Base-by-base conservation (phyloP, 2,797 vertebrate genomes). In the Periparus ater region DNA sequence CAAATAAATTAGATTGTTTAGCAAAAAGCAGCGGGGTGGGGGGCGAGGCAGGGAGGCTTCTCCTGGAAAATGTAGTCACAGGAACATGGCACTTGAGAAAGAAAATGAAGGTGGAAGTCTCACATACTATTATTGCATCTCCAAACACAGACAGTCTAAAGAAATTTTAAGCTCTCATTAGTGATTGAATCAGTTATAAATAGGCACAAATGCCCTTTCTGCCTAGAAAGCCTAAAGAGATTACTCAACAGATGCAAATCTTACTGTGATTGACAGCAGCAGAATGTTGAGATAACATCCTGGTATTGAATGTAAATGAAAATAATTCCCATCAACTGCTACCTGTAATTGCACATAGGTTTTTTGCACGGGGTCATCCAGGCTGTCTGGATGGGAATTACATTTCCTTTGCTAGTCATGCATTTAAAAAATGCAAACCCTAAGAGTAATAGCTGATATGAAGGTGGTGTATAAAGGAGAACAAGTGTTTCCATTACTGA, bases 121-220 rank as follows among this genome's bases (percentile, higher is more conserved):
- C 21, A 19, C 7, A 1, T 76, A 27, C 22, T 65, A 25, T 72
- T 44, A 62, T 50, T 58, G 20, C 63, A n/a, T 88, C 62, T 89
- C 76, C 82, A 66, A 72, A 72, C 13, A 23, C n/a, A 65, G 44
- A 13, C 50, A 65, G 22, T 67, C 58, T 42, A 79, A 79, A 80
- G 48, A 78, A 68, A 88, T 80, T 76, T 94, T 93, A 93, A 95
- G 60, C 83, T 80, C 53, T 84, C 44, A 21, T 92, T 93, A 66
- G 87, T 78, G 78, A 75, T 12, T 58, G 48, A 85, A 88, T 72
- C 53, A n/a, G 67, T 63, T 60, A 85, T 87, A 78, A 95, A 95
- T 95, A 95, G 92, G 66, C 53, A 90, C 74, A 87, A 95, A 77
- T 85, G 27, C 30, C 36, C 68, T 84, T 80, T 95, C 85, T 91